These are phyloP conservation scores for Dasyprocta punctata DNA, from an alignment of 2,113 vertebrate genomes.

Conservation along the genomic window DNA sequence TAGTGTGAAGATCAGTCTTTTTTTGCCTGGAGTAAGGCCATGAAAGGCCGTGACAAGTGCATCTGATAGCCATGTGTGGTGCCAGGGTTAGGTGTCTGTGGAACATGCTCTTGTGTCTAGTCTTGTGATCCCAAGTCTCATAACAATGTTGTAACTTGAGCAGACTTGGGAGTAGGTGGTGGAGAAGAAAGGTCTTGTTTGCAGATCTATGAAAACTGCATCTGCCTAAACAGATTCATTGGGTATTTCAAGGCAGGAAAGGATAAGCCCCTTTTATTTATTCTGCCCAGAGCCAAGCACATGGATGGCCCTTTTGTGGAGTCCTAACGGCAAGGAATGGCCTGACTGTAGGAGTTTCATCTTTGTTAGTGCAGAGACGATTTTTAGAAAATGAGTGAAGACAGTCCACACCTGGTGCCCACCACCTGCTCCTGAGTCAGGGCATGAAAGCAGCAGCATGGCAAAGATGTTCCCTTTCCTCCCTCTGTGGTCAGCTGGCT, in stretches of 20 bases:
- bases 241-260: too few species aligned
- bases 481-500: not conserved
- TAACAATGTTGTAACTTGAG: fast-evolving
- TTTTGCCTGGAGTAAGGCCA: not conserved
- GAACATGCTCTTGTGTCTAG: fast-evolving
- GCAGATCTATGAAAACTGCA: not conserved
- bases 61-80: fast-evolving
- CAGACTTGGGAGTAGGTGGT: not conserved
- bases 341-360: not conserved
- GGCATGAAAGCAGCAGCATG: conserved; percentile 67
- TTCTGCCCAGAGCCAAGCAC: not conserved
- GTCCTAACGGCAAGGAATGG: conserved; percentile 10
- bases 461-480: not conserved
- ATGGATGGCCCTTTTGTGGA: not conserved
- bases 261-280: not conserved
- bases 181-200: not conserved
- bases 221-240: not conserved
- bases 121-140: not conserved
- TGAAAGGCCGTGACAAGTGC: not conserved
- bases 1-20: not conserved
- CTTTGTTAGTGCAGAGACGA: not conserved
- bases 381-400: conserved; percentile 33
- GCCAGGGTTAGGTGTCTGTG: fast-evolving
- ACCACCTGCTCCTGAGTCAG: not conserved
- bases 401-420: conserved; percentile 44